Evolutionary conservation across 2,113 vertebrate species (phyloP), one percentile per base, ranked within the genome.

Genomic region (Prietella phreatophila): DNA sequence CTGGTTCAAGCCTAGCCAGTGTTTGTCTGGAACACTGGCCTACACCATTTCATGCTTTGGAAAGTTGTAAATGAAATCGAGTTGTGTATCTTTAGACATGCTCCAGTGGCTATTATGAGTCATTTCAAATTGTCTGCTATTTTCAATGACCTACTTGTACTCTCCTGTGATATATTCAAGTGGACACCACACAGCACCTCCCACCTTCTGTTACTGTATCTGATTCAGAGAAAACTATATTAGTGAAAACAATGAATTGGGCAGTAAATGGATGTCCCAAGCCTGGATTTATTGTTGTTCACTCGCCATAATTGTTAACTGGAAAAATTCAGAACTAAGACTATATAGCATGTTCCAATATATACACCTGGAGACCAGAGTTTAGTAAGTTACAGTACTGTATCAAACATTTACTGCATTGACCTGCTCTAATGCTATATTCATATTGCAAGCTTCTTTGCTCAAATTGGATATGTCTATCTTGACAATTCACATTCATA

Each of bases 1-100:
- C 63, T 69, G 55, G 86, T 13, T 50, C 78, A 42, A 82, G 33
- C 63, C 53, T 36, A 82, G 33, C 47, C 50, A 69, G 61, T 5
- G 63, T 42, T 82, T 82, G 71, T 63, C 79, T 79, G 73, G 58
- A 86, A n/a, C 58, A 33, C 42, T 30, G 39, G n/a, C 85, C 78
- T 81, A 84, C 25, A 47, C 30, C 27, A 69, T 30, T 84, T 69
- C 61, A 47, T 14, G 42, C 60, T 63, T 83, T 83, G 36, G 56
- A 56, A 30, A 17, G 0, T 20, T 9, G 76, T 30, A 79, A 30
- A 27, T 55, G 15, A 55, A 79, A 78, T 53, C 14, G 15, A 15
- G 6, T 79, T 14, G 5, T 55, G n/a, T 56, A 33, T 80, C 50
- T 56, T 80, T 30, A 55, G 78, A 56, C 78, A 80, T 56, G 55